Evolutionary conservation across 2,113 vertebrate genomes (phyloP).

Genomic region (Apeltes quadracus): DNA sequence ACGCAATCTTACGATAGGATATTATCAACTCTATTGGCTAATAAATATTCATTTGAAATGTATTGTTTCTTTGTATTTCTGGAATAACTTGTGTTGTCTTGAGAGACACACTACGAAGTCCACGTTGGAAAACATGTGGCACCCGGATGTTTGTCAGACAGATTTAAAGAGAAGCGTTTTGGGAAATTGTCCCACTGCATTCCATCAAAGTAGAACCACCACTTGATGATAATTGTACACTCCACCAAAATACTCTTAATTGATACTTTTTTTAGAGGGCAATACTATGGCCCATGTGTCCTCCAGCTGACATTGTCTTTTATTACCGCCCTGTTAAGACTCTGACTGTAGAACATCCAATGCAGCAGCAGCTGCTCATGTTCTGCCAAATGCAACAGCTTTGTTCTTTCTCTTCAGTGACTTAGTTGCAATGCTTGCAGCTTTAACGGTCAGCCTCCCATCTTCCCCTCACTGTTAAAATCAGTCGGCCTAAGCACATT

Average conservation of each 20-base stretch:
- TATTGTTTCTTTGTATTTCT: not conserved
- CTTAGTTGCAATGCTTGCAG: slow-evolving; percentile 33
- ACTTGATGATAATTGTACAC: not conserved
- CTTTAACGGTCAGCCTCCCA: slow-evolving; percentile 36
- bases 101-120: not conserved
- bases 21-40: not conserved
- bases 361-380: slow-evolving; percentile 47
- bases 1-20: not conserved
- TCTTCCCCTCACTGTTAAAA: slow-evolving; percentile 25
- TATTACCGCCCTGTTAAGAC: not conserved
- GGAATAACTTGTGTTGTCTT: not conserved
- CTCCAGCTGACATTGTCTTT: slow-evolving; percentile 5
- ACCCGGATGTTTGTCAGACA: not conserved
- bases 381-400: slow-evolving; percentile 71
- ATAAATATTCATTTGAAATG: not conserved
- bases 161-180: not conserved
- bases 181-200: not conserved
- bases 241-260: not conserved
- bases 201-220: not conserved
- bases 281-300: not conserved
- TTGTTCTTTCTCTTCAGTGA: slow-evolving; percentile 68
- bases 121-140: not conserved
- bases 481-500: slow-evolving; percentile 69
- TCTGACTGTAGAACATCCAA: slow-evolving; percentile 7
- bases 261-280: not conserved